Base-by-base conservation (phyloP, 1,140 invertebrate genomes). In the Dryas iulia region DNA sequence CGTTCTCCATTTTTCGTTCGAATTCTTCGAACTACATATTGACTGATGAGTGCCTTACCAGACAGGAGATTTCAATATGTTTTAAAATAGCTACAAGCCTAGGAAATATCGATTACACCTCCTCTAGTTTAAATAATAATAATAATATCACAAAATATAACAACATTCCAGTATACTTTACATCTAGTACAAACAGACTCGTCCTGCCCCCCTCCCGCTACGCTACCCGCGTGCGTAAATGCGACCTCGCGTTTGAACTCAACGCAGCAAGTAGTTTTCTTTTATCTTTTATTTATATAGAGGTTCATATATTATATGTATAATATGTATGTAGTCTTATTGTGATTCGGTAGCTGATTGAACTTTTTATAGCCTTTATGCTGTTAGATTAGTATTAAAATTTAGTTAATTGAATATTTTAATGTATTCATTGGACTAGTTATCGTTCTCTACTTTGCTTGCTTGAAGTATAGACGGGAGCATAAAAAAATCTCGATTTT, bases 161-260 rank as follows among this genome's bases (percentile, higher is more conserved):
- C 14, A 47, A 18, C 0, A 21, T 47, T 80, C 80, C 60, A 81
- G 69, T 53, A 5, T 8, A 47, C n/a, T 52, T 18, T 53, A 61
- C 52, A 61, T 80, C 76, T 11, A 8, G 52, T 59, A 58, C 62
- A 78, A 76, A 75, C 77, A 78, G 59, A 75, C 78, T 73, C 76
- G 71, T 71, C 54, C 47, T 39, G 59, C 72, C 72, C 71, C 73
- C 72, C 28, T 74, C 21, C 73, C 69, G 39, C 71, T 86, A 83
- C 83, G 78, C 71, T 79, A 62, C 71, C 84, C 85, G 82, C 78
- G 87, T 88, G 87, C 87, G 87, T 90, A 90, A 90, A 88, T 84
- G 79, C 87, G 85, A 90, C 86, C 87, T 79, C 84, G 72, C 7
- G 62, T 65, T 79, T 90, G 86, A 88, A 90, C 87, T 90, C 81